Base-by-base conservation (phyloP, 2,797 vertebrate genomes). In the Staurois parvus region DNA sequence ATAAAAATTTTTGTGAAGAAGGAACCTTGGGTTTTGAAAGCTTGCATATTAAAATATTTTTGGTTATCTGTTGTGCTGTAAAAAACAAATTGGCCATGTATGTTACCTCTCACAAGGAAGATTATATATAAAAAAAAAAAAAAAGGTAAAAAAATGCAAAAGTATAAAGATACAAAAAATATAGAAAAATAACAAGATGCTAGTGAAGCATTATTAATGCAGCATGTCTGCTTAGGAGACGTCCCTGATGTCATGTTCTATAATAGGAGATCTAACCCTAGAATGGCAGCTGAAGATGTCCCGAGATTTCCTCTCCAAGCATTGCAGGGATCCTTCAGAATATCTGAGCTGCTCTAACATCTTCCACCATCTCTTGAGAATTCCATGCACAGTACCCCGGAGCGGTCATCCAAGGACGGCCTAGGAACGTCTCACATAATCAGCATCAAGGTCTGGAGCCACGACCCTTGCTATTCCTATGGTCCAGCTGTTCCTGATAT, bases 201-300 rank as follows among this genome's bases (percentile, higher is more conserved):
- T 7, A 59, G 52, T 24, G 21, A 59, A 21, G 0, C 13, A 52
- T 70, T n/a, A 19, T 30, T 19, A 40, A 30, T 24, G 29, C 64
- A 12, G 29, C 28, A 19, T 4, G 48, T 70, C 29, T 79, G 68
- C 40, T 68, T 37, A 12, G 19, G 70, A 45, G 37, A 79, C 3
- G 28, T 30, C 26, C 64, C 64, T 37, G 30, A 70, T 72, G 67
- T 70, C 78, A 70, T 34, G 28, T 45, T 37, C 67, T 70, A 34
- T 80, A 74, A 45, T 48, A 75, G 73, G 69, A 84, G 52, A 26
- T 84, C 19, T 17, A 40, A 67, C 77, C 59, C 30, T n/a, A 76
- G 67, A 52, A 56, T 19, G 66, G 74, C 84, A 81, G 79, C 84
- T 85, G 78, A 52, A 26, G 40, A 70, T 76, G 42, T 76, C 64